Percentiles rank a stretch among this genome's conserved stretches.
phyloP scores from a whole-genome alignment of 2,113 vertebrate species.

The Platysteira castanea region DNA sequence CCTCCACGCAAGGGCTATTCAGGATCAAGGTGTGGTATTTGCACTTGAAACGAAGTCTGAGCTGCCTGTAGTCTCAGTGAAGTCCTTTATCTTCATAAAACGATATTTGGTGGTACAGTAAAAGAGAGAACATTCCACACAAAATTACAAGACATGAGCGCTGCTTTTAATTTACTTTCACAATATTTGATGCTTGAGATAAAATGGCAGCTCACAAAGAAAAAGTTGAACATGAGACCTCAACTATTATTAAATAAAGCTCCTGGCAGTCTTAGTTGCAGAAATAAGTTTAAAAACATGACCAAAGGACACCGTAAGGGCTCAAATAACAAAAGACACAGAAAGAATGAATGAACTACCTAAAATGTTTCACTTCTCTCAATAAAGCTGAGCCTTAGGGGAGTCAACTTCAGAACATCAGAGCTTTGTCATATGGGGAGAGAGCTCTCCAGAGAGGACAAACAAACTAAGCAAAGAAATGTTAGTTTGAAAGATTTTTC shows the following conservation, averaged over 20 bases:
- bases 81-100: not conserved
- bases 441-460: slow-evolving; percentile 54
- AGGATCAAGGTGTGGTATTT: not conserved
- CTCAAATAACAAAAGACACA: slow-evolving; percentile 55
- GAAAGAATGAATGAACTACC: slow-evolving; percentile 65
- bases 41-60: slow-evolving; percentile 10
- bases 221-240: slow-evolving; percentile 24
- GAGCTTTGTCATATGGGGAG: slow-evolving; percentile 47
- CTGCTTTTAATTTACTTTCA: slow-evolving; percentile 46
- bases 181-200: slow-evolving; percentile 50
- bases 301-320: slow-evolving; percentile 40
- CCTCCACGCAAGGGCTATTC: not conserved
- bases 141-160: not conserved
- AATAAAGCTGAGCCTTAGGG: slow-evolving; percentile 65
- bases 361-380: slow-evolving; percentile 57
- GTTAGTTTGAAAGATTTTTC: slow-evolving; percentile 37
- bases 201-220: slow-evolving; percentile 43
- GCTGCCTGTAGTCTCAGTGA: not conserved
- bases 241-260: slow-evolving; percentile 56
- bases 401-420: slow-evolving; percentile 36
- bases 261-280: slow-evolving; percentile 36
- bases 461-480: slow-evolving; percentile 51
- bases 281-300: slow-evolving; percentile 57
- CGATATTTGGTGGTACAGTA: not conserved
- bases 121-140: not conserved